phyloP scores from a whole-genome alignment of 2,797 vertebrate genomes.

The Florisuga fusca region DNA sequence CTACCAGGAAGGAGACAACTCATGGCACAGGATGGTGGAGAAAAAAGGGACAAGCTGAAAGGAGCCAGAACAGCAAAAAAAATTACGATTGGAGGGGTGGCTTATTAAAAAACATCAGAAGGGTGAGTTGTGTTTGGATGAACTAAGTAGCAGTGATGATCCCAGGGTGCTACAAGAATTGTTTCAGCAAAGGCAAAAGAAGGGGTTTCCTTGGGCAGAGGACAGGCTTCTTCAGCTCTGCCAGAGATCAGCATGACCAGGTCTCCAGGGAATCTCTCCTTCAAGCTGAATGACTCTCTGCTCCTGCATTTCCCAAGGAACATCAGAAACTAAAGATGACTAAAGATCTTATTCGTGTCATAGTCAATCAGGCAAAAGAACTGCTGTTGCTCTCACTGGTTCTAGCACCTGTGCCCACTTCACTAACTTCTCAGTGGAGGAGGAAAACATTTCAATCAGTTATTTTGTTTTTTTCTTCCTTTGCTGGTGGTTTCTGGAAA shows the following conservation, averaged over 20 bases:
- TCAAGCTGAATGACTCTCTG: background rate
- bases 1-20: background rate
- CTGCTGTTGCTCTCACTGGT: background rate
- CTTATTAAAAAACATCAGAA: background rate
- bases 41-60: background rate
- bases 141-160: background rate
- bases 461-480: background rate
- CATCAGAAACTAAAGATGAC: background rate
- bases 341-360: background rate
- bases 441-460: background rate
- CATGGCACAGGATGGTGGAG: fast-evolving
- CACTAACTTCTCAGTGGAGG: background rate
- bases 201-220: background rate
- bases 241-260: background rate
- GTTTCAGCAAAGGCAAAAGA: background rate
- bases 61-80: background rate
- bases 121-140: background rate
- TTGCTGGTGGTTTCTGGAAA: background rate
- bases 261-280: background rate
- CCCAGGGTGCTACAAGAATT: background rate
- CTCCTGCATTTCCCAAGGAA: background rate
- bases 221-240: background rate
- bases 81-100: background rate
- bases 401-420: background rate
- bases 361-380: background rate